phyloP scores from a whole-genome alignment of 1,140 invertebrate species.

The Hylyphantes graminicola region DNA sequence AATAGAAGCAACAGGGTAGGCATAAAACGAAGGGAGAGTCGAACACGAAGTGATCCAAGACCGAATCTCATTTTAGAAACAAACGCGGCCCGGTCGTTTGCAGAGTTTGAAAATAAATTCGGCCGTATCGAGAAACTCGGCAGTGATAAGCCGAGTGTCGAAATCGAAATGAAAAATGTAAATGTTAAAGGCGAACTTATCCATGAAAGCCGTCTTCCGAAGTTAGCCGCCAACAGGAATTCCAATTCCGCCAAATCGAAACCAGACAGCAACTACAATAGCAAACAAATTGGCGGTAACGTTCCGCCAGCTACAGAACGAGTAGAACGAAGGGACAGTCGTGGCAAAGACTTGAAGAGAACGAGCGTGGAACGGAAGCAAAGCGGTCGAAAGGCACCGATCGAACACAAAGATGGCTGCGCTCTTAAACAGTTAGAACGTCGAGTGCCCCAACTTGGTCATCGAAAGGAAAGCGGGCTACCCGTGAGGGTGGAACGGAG shows the following conservation, averaged over 20 bases:
- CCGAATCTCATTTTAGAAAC: neutral
- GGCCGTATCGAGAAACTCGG: neutral
- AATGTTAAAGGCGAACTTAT: neutral
- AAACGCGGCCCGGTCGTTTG: neutral
- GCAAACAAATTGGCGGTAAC: neutral
- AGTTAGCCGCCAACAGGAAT: neutral
- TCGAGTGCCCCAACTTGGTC: neutral
- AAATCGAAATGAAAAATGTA: constrained; percentile 52
- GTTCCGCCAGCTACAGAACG: neutral
- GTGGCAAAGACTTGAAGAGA: neutral
- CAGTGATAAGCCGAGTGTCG: neutral
- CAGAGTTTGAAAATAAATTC: neutral
- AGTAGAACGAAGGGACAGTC: constrained; percentile 17
- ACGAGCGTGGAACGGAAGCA: neutral
- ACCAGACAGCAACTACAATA: neutral
- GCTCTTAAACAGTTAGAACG: neutral
- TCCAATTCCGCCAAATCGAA: neutral
- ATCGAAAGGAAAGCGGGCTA: constrained; percentile 4
- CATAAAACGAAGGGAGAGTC: constrained; percentile 23
- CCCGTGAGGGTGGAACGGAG: neutral
- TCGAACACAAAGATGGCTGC: neutral
- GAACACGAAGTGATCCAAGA: constrained; percentile 16
- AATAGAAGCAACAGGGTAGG: constrained; percentile 16
- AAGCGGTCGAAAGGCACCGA: neutral
- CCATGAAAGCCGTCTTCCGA: neutral